phyloP scores from a whole-genome alignment of 2,113 vertebrate genomes.

The Ophthalmolycus amberensis region DNA sequence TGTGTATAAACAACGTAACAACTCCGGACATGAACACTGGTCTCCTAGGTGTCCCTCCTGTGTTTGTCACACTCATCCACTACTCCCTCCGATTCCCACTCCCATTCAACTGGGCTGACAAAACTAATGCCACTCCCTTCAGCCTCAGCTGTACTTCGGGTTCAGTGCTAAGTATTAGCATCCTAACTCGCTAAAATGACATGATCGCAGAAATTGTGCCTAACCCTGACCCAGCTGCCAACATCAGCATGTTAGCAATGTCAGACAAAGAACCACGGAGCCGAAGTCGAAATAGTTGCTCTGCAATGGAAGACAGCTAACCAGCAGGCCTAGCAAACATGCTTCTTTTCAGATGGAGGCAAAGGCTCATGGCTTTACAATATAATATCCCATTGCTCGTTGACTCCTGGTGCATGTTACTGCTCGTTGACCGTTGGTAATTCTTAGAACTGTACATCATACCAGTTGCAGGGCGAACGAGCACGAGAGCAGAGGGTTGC shows the following conservation, averaged over 20 bases:
- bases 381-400: not conserved
- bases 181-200: not conserved
- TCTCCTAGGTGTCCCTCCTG: not conserved
- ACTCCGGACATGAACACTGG: not conserved
- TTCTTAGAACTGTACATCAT: not conserved
- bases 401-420: not conserved
- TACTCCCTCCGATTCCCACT: not conserved
- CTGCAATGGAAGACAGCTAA: not conserved
- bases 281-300: too few species aligned
- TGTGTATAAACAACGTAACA: not conserved
- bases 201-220: too few species aligned
- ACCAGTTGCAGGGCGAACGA: not conserved
- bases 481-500: not conserved
- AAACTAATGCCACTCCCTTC: not conserved
- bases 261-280: not conserved
- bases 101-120: not conserved
- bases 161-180: not conserved
- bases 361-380: not conserved
- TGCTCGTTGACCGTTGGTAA: not conserved
- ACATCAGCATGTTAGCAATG: not conserved
- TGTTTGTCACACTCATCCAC: not conserved
- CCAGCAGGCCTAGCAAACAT: not conserved
- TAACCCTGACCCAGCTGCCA: not conserved
- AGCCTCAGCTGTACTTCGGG: not conserved
- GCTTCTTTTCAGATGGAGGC: not conserved